A percentile compares a stretch with the other conserved stretches of the same genome.
Conservation (phyloP, 2,888 invertebrate species). For the Sepiola atlantica region DNA sequence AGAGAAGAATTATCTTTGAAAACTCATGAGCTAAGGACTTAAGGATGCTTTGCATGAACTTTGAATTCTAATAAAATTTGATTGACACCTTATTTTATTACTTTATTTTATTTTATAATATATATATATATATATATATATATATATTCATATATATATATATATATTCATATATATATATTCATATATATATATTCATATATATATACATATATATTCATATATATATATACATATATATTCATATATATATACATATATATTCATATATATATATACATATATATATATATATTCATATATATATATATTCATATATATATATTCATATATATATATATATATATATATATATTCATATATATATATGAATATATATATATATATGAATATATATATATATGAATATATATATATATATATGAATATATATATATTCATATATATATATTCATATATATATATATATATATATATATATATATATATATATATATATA, state of each 20-base stretch:
- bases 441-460: background rate
- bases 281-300: background rate
- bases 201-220: background rate
- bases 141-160: background rate
- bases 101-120: too few relatives aligned
- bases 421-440: background rate
- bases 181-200: slow-evolving; percentile 11
- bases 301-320: background rate
- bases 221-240: slow-evolving; percentile 25
- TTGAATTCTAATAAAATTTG: too few relatives aligned
- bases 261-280: background rate
- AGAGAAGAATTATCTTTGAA: too few relatives aligned
- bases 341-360: background rate
- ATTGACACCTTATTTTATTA: too few relatives aligned
- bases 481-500: background rate
- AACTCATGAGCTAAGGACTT: too few relatives aligned
- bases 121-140: background rate
- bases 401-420: background rate
- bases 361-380: background rate
- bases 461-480: background rate
- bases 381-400: background rate
- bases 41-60: too few relatives aligned
- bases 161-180: background rate
- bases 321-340: background rate
- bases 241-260: background rate